Evolutionary conservation across 64 coral and sea anemone species (phyloP), one percentile per base, ranked within the genome.

Genomic region (Montipora sp.): DNA sequence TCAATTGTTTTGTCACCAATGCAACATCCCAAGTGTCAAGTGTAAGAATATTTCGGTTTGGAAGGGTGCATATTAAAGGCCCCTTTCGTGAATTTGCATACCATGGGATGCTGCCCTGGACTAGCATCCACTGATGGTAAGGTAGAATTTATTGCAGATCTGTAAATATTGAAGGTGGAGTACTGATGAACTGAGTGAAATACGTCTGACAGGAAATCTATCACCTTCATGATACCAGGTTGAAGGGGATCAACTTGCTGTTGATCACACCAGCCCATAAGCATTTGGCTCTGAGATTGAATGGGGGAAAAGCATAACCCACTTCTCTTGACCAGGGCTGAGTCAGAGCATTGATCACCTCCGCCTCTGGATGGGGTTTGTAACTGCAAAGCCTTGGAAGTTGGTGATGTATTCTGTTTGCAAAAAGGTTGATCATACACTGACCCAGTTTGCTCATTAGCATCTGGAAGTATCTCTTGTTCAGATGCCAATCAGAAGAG

Each of bases 281-380:
- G 2, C 69, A 48, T 91, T 63, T 63, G 6, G 59, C 14, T 63
- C 27, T 36, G 27, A 36, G 27, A 36, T 36, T 36, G 57, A 94
- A 94, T 18, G 92, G 77, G 24, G 85, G 92, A 87, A 81, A 89
- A 13, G 78, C 92, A 80, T 75, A 89, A 47, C 59, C 27, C 18
- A 73, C 83, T 21, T 79, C 24, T 57, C 60, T 67, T 12, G 13
- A 21, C 27, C 27, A 36, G 27, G 27, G 27, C 27, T 36, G 27
- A 36, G 27, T 77, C 92, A 94, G 81, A 16, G 92, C 85, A 89
- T 94, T 69, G 27, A 80, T 70, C 51, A 59, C 84, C 18, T 75
- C 4, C 77, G 85, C 20, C 27, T 80, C 23, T n/a, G 92, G 86
- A 47, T 94, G 85, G 67, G 92, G 92, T 80, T 43, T 71, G 46